Base-by-base conservation (phyloP, 1,140 invertebrate species). In the Trachymyrmex septentrionalis region DNA sequence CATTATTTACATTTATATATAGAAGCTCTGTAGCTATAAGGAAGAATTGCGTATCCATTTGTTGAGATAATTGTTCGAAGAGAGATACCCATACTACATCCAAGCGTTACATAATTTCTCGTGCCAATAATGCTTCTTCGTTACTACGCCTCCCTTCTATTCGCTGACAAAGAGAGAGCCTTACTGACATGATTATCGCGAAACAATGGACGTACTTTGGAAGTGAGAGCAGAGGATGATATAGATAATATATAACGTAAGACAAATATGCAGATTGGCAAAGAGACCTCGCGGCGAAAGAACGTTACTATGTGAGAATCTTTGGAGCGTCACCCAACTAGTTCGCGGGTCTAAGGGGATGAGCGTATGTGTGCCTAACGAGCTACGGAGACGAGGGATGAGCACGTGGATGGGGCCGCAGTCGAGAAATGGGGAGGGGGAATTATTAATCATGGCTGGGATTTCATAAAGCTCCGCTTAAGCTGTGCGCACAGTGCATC, bases 401-500 rank as follows among this genome's bases (percentile, higher is more conserved):
- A 57, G 78, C 57, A 34, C 67, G 55, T 21, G 71, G 48, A 34
- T 69, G 50, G 63, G 75, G 63, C 64, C 38, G 30, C 63, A 76
- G 87, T 64, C 55, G 84, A 66, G 10, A 61, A 61, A 21, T 21
- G 69, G 80, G 86, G 72, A 78, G 85, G 85, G 91, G 84, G 87
- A 93, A 94, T 95, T 95, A 95, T 95, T 95, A 95, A 95, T 95
- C 94, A 94, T 92, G 89, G 91, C 92, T 84, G 86, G 92, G 92
- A 94, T 95, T 93, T 94, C 94, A 94, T 95, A 94, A 95, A 94
- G 94, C 92, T 93, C 91, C 88, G 90, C 91, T 93, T 93, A 92
- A 93, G 93, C 92, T 93, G 87, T 89, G 92, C 90, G 92, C 90
- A 91, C 92, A 91, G 90, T 92, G 92, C 91, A 93, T 92, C 91